A percentile compares a stretch with the other conserved stretches of the same genome.
Conservation (phyloP, 2,888 invertebrate species). For the Rapana venosa region DNA sequence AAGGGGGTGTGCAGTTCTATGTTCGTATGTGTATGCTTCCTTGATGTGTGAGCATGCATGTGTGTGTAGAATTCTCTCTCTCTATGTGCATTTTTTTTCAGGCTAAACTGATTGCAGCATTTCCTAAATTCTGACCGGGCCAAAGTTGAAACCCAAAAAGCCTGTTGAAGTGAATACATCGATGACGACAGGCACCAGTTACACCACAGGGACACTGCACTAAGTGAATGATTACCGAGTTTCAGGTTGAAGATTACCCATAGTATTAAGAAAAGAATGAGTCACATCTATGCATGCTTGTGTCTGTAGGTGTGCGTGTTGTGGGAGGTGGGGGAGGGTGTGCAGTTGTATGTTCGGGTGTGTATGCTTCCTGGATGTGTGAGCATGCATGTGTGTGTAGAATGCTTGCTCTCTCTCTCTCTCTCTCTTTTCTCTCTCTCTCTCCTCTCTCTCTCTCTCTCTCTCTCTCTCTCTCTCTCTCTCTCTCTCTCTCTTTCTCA, state of each 20-base stretch:
- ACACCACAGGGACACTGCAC: too few relatives aligned
- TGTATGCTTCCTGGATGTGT: background rate
- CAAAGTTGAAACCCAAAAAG: background rate
- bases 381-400: background rate
- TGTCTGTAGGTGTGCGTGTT: too few relatives aligned
- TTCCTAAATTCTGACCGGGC: background rate
- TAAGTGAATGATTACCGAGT: background rate
- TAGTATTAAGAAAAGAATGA: background rate
- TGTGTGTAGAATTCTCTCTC: background rate
- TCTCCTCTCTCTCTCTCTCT: background rate
- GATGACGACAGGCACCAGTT: background rate
- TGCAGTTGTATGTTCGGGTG: background rate
- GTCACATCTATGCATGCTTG: background rate
- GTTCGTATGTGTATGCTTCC: background rate
- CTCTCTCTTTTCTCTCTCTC: background rate
- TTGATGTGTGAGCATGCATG: background rate
- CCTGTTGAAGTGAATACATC: background rate
- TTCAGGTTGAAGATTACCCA: background rate
- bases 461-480: constrained; percentile 1
- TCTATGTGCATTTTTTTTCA: background rate
- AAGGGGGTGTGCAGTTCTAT: background rate
- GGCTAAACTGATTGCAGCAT: background rate
- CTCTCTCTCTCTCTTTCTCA: background rate
- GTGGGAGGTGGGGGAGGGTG: background rate
- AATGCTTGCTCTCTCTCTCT: background rate